phyloP scores from a whole-genome alignment of 2,113 vertebrate genomes.

The Lasiurus cinereus region DNA sequence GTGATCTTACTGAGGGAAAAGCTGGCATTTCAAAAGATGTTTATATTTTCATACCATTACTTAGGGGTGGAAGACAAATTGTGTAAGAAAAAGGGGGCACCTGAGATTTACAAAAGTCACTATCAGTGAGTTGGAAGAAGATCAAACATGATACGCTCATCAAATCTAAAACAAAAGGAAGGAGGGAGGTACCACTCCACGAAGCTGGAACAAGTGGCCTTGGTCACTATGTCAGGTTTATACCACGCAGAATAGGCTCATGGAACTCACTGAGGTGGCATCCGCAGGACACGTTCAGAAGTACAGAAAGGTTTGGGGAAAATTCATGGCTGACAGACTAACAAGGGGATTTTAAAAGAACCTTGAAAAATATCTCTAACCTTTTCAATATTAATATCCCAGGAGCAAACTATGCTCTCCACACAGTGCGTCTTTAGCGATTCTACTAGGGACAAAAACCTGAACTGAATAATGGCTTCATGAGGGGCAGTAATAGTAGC shows the following conservation, averaged over 20 bases:
- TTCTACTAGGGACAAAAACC: neutral
- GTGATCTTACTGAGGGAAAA: neutral
- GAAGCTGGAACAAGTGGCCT: neutral
- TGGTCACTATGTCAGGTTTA: neutral
- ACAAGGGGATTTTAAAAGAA: neutral
- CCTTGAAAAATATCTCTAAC: neutral
- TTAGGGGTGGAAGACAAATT: slow-evolving; percentile 10
- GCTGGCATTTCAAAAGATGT: slow-evolving; percentile 19
- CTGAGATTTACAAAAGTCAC: slow-evolving; percentile 19
- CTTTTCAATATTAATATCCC: neutral
- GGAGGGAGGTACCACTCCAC: neutral
- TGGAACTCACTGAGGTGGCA: neutral
- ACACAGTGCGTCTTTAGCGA: neutral
- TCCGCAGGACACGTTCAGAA: neutral
- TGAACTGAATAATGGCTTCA: neutral
- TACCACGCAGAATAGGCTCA: neutral
- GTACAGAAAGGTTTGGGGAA: neutral
- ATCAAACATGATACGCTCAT: neutral
- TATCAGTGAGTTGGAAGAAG: neutral
- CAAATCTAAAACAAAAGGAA: neutral
- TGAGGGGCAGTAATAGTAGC: neutral
- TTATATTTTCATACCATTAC: slow-evolving; percentile 29
- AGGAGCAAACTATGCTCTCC: neutral
- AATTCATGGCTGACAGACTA: neutral
- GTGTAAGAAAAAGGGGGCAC: neutral